Conservation (phyloP, 2,113 vertebrate genomes). For the Scolopax mira region DNA sequence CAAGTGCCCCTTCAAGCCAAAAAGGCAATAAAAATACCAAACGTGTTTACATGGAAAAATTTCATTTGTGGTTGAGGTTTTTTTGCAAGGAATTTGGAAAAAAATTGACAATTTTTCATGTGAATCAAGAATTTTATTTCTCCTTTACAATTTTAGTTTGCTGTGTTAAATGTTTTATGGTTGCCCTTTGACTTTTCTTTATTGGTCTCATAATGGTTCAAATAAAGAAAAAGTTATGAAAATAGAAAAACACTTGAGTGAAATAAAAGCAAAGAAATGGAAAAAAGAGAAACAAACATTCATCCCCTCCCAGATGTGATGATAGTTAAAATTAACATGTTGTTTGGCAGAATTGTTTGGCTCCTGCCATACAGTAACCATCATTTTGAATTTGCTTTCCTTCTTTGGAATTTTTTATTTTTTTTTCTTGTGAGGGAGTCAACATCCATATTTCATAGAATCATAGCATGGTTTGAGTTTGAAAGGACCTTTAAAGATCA, state of each 20-base stretch:
- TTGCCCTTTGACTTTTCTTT: not conserved
- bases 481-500: not conserved
- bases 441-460: not conserved
- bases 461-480: not conserved
- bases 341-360: not conserved
- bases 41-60: not conserved
- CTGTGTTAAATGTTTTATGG: not conserved
- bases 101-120: not conserved
- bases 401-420: not conserved
- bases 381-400: not conserved
- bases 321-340: not conserved
- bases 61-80: not conserved
- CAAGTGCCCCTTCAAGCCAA: not conserved
- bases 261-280: not conserved
- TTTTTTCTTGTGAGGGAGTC: not conserved
- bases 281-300: not conserved
- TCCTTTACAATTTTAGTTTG: not conserved
- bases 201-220: not conserved
- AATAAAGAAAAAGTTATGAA: not conserved
- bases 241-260: not conserved
- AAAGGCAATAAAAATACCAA: not conserved
- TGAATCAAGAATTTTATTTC: not conserved
- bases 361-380: not conserved
- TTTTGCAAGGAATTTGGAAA: not conserved
- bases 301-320: fast-evolving